These are phyloP conservation scores for Pelobates cultripes DNA, from an alignment of 2,797 vertebrate genomes.

Conservation along the genomic window DNA sequence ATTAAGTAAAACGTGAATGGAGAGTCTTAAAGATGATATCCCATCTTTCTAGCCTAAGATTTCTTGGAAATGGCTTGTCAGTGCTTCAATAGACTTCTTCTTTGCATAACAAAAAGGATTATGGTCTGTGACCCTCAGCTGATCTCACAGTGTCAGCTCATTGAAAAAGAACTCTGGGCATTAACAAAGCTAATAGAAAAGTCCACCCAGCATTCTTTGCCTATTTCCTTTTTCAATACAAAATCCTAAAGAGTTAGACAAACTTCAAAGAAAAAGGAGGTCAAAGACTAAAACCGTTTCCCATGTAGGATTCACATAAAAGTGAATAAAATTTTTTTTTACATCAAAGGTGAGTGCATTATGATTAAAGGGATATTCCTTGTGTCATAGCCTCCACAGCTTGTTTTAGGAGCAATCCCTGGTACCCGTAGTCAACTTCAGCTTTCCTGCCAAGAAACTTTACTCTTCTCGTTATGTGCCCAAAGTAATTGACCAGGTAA, in stretches of 20 bases:
- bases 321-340: slow-evolving; percentile 8
- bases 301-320: slow-evolving; percentile 22
- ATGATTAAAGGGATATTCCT: too few relatives aligned
- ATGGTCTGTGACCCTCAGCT: slow-evolving; percentile 47
- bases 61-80: slow-evolving; percentile 35
- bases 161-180: slow-evolving; percentile 45
- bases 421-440: too few relatives aligned
- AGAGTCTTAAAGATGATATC: slow-evolving; percentile 12
- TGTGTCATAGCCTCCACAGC: too few relatives aligned
- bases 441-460: too few relatives aligned
- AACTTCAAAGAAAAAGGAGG: slow-evolving; percentile 47
- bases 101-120: slow-evolving; percentile 59
- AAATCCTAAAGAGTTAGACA: slow-evolving; percentile 44
- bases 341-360: neutral
- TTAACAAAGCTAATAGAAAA: slow-evolving; percentile 55
- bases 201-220: slow-evolving; percentile 46
- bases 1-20: slow-evolving; percentile 35
- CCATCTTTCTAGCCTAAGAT: slow-evolving; percentile 4
- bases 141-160: slow-evolving; percentile 54
- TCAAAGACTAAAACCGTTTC: slow-evolving; percentile 44
- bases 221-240: slow-evolving; percentile 41
- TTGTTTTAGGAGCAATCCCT: too few relatives aligned
- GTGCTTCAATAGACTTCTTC: slow-evolving; percentile 31
- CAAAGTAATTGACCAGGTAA: too few relatives aligned
- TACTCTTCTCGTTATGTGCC: too few relatives aligned